phyloP scores from a whole-genome alignment of 2,113 vertebrate genomes.

The Pelobates fuscus region DNA sequence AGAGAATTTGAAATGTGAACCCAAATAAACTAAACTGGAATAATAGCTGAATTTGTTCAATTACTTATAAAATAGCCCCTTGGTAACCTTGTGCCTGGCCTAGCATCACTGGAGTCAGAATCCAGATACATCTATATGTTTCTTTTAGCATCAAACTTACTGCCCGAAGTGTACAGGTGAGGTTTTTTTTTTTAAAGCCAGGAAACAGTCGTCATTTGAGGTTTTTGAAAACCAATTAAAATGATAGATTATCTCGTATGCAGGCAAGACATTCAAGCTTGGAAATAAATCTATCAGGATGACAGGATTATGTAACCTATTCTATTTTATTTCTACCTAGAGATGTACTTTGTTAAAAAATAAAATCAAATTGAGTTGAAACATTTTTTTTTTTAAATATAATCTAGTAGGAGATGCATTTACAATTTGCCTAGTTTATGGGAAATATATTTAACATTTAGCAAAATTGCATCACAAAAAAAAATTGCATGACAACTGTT shows the following conservation, averaged over 20 bases:
- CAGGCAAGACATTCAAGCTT: not conserved
- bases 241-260: constrained; percentile 50
- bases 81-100: not conserved
- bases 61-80: no score
- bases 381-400: not conserved
- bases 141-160: not conserved
- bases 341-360: not conserved
- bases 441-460: no score
- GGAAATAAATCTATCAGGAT: constrained; percentile 22
- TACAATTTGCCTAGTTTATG: no score
- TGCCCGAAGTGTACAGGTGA: not conserved
- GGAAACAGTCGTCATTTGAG: constrained; percentile 29
- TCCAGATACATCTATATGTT: not conserved
- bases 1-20: no score
- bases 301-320: not conserved
- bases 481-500: no score
- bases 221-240: constrained; percentile 54
- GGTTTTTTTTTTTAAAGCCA: not conserved
- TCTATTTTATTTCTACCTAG: constrained; percentile 14
- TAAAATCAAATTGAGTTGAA: not conserved
- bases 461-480: no score
- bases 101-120: not conserved
- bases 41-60: no score
- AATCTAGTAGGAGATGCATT: no score
- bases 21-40: no score